Evolutionary conservation across 1,140 invertebrate genomes (phyloP), one percentile per base, ranked within the genome.

Genomic region (Bicyclus anynana): DNA sequence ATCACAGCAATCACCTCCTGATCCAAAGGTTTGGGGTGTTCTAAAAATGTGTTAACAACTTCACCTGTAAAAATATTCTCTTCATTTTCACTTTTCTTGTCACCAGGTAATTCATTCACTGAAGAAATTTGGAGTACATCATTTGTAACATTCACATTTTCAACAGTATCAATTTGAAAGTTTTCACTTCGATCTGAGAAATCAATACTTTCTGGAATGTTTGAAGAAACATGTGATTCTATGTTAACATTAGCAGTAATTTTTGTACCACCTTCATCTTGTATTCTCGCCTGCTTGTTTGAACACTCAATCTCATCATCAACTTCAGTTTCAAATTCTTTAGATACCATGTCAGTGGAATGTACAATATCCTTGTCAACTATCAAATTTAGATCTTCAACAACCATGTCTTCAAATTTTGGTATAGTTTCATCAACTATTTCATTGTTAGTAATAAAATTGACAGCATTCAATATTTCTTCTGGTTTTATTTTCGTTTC

Each of bases 371-470:
- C 68, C 53, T 72, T 47, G 55, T 77, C 71, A 55, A 88, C 47
- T 71, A 80, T 77, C 61, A 89, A 84, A 75, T 88, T 76, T 60
- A 89, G 79, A 72, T 89, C 88, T 77, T 89, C 88, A 60, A 89
- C 64, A 59, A 77, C 73, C 47, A 67, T 69, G 44, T 87, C 82
- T 66, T 89, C 86, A 59, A 59, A 61, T 62, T 68, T 74, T 49
- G 62, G 21, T 50, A 65, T 59, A 60, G 67, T 70, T 59, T 69
- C 65, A 62, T 47, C 44, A 56, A 50, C 49, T 58, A 67, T 44
- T 49, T 67, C 55, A 42, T 50, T 40, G 37, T 51, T 40, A 38
- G 69, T 50, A 29, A 47, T 55, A 38, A 52, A 62, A 60, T 54
- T 59, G 38, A 56, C 55, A 51, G 16, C 53, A 57, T 60, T 61